phyloP scores from a whole-genome alignment of 2,113 vertebrate species.

The Lota lota region DNA sequence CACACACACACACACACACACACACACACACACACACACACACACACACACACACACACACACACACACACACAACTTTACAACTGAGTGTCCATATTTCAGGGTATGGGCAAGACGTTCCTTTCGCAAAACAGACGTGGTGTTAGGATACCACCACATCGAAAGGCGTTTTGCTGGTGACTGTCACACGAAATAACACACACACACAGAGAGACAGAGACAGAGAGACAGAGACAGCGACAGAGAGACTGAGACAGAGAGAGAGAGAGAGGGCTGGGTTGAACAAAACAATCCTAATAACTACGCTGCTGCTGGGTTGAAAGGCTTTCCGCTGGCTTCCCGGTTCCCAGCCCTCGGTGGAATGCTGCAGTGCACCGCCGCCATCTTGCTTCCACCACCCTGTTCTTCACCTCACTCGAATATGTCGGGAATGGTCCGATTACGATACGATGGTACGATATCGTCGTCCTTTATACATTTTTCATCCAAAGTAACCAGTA shows the following conservation, averaged over 20 bases:
- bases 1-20: too few species aligned
- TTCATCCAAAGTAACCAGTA: not conserved
- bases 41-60: too few species aligned
- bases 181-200: too few species aligned
- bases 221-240: not conserved
- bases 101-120: too few species aligned
- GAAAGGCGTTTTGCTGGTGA: too few species aligned
- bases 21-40: too few species aligned
- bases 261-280: conserved; percentile 6
- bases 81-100: too few species aligned
- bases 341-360: conserved; percentile 33
- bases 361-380: conserved; percentile 91
- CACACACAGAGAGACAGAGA: conserved; percentile 11
- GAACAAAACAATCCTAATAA: not conserved
- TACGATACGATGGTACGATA: not conserved
- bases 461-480: not conserved
- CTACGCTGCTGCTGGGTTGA: not conserved
- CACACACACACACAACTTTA: too few species aligned
- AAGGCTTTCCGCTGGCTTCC: conserved; percentile 9
- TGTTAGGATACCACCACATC: too few species aligned
- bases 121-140: too few species aligned
- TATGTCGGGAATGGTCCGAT: conserved; percentile 14
- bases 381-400: conserved; percentile 85
- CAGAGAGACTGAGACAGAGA: not conserved
- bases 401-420: conserved; percentile 53